These are phyloP conservation scores for Poliocrania exsul DNA, from an alignment of 2,797 vertebrate species.

Conservation along the genomic window DNA sequence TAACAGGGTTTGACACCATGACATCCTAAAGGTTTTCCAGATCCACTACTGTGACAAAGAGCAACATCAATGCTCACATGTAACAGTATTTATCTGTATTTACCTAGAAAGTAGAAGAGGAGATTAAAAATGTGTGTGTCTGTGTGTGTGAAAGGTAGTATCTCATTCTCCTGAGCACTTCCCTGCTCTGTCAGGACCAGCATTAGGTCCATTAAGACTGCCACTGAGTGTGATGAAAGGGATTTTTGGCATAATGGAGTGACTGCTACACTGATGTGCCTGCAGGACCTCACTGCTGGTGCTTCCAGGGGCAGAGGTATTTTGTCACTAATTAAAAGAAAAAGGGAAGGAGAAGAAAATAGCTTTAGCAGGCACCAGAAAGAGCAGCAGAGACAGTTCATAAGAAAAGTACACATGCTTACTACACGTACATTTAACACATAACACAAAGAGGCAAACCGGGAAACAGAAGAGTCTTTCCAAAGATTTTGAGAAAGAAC, in stretches of 20 bases:
- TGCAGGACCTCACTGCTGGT: accelerated
- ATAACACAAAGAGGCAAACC: background rate
- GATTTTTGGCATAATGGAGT: background rate
- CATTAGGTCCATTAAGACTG: background rate
- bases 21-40: background rate
- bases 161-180: background rate
- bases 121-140: background rate
- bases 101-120: background rate
- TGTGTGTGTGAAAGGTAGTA: background rate
- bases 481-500: background rate
- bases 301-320: background rate
- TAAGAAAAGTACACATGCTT: background rate
- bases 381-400: background rate
- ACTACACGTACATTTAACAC: accelerated
- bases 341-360: background rate
- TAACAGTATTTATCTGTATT: background rate
- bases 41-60: background rate
- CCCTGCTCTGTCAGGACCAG: background rate
- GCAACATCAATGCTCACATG: accelerated
- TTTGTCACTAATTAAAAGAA: background rate
- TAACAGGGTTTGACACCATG: background rate
- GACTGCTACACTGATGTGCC: background rate
- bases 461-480: background rate
- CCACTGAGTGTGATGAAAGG: background rate
- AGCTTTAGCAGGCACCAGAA: background rate